Percentiles rank a stretch among this genome's conserved stretches.
Evolutionary conservation across 2,888 invertebrate species (phyloP).

Genomic region (Tethea ocularis): DNA sequence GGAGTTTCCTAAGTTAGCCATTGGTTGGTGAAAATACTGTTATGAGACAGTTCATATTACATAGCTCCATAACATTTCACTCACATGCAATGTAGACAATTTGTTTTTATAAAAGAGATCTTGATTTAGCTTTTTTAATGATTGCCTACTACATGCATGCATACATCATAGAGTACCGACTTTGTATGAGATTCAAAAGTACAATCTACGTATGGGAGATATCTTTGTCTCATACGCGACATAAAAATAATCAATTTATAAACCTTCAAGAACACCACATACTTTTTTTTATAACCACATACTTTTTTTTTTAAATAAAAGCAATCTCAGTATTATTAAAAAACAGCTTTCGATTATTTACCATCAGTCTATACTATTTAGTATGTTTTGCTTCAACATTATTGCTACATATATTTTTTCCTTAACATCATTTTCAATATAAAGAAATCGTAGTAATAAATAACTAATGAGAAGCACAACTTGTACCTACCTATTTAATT

Average conservation of each 20-base stretch:
- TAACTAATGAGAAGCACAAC: slow-evolving; percentile 18
- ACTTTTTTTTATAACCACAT: background rate
- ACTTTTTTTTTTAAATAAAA: background rate
- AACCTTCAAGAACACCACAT: background rate
- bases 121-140: background rate
- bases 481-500: slow-evolving; percentile 17
- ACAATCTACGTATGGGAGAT: background rate
- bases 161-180: background rate
- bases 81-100: background rate
- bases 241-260: background rate
- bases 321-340: background rate
- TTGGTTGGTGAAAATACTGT: no score
- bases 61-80: background rate
- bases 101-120: background rate
- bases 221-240: background rate
- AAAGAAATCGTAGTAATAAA: background rate
- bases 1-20: no score
- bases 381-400: background rate
- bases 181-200: background rate
- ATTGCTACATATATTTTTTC: background rate
- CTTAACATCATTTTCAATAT: background rate
- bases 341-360: no score
- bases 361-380: slow-evolving; percentile 7
- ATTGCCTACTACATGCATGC: no score
- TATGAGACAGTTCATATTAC: background rate